Conservation (phyloP, 2,113 vertebrate species). For the Cebus imitator region DNA sequence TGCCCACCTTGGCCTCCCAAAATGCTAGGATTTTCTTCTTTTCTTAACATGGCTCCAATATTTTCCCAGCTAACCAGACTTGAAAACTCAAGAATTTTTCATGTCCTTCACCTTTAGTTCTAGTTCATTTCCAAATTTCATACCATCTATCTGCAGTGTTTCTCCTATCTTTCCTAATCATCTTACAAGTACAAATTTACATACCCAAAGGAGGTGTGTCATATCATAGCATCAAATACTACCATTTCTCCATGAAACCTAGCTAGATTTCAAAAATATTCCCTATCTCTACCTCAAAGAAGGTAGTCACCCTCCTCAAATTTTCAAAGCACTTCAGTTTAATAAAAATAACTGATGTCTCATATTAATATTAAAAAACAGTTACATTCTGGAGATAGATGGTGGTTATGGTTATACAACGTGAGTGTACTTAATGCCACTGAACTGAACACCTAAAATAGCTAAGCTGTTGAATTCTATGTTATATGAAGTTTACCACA, state of each 20-base stretch:
- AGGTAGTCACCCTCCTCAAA: neutral
- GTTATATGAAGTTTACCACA: neutral
- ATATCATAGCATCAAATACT: neutral
- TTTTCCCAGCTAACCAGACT: neutral
- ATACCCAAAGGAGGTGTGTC: neutral
- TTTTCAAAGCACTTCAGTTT: neutral
- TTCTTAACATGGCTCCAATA: neutral
- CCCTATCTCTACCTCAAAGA: neutral
- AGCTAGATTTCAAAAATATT: neutral
- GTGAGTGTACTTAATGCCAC: neutral
- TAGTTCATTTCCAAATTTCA: neutral
- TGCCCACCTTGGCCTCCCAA: no score
- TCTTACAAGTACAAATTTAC: neutral
- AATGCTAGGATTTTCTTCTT: no score
- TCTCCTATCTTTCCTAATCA: neutral
- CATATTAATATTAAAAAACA: neutral
- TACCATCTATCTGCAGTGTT: neutral
- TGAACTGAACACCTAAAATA: neutral
- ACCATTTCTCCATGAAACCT: neutral
- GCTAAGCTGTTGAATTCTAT: neutral
- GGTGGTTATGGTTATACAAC: neutral
- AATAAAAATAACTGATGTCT: neutral
- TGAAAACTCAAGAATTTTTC: neutral
- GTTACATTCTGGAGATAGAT: neutral
- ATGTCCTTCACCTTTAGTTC: neutral